Conservation (phyloP, 1,140 invertebrate genomes). For the Cherax destructor region DNA sequence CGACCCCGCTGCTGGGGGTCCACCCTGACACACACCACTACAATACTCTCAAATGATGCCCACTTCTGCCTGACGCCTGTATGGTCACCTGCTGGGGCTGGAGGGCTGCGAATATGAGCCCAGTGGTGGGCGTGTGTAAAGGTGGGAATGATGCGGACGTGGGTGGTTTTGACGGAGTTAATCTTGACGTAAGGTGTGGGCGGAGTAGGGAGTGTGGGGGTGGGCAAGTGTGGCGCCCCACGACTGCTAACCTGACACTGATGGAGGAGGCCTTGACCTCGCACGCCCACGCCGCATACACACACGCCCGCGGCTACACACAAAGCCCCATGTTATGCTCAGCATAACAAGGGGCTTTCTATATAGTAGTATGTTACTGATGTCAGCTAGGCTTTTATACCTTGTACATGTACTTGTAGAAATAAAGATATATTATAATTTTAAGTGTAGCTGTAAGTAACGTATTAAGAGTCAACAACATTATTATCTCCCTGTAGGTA, state of each 20-base stretch:
- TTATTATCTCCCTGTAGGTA: conserved; percentile 83
- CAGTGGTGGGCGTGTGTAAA: background rate
- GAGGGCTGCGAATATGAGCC: conserved; percentile 11
- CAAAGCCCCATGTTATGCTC: background rate
- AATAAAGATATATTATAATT: no score
- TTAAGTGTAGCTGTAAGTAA: no score
- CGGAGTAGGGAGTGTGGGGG: conserved; percentile 18
- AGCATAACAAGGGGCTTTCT: no score
- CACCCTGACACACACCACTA: conserved; percentile 65
- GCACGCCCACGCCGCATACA: conserved; percentile 16
- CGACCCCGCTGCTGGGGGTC: conserved; percentile 61
- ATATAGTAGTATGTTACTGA: no score
- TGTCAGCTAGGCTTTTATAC: no score
- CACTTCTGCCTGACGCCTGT: conserved; percentile 64
- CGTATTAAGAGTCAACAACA: background rate
- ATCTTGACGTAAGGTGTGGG: conserved; percentile 65
- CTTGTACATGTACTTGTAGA: no score
- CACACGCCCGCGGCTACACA: background rate
- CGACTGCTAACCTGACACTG: conserved; percentile 62
- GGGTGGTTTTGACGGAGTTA: conserved; percentile 12
- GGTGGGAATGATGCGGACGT: background rate
- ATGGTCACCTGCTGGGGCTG: conserved; percentile 34
- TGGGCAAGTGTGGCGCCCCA: conserved; percentile 52
- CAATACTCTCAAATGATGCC: conserved; percentile 70
- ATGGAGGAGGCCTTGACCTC: conserved; percentile 63